Evolutionary conservation across 53 echinoderm and acorn worm genomes (phyloP), one percentile per base, ranked within the genome.

Genomic region (Arbacia lixula): DNA sequence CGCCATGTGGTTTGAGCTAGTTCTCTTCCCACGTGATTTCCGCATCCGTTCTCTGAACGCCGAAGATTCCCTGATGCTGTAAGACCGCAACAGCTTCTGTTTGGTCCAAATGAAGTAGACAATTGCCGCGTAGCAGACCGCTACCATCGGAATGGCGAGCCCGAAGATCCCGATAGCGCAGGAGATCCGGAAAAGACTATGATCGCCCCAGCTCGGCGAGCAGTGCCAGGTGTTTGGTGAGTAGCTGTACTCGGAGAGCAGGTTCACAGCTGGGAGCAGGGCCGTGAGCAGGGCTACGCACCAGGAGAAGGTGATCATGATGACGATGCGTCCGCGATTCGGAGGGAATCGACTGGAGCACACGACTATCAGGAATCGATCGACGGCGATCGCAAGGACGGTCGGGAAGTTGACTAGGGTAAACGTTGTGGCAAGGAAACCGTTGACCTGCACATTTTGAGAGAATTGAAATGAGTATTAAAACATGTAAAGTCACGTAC

Each of bases 191-290:
- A 78, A 78, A 34, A 78, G 34, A 12, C 28, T 39, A 60, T 78
- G 79, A 26, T 60, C 79, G n/a, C n/a, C n/a, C 79, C 79, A 78
- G 20, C 79, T 12, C 4, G 79, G 79, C 22, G 79, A 78, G 61
- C 79, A 78, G 60, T 78, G 79, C 79, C 79, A 60, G 2, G 79
- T 78, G 60, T 78, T 60, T 25, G 60, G 79, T 8, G 79, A 60
- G 43, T 78, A 78, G 37, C 36, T 36, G 17, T 41, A 78, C 30
- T 60, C 42, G 20, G 79, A 78, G 27, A 78, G 79, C 60, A 78
- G 5, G 29, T 60, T 27, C 4, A 40, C 60, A 27, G 60, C 6
- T 24, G 79, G 79, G 40, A 78, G 20, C 22, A 78, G 27, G 6
- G 79, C 60, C 36, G 60, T 60, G 60, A 43, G 14, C 5, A 78